Evolutionary conservation across 2,113 vertebrate species (phyloP), one percentile per base, ranked within the genome.

Genomic region (Syrmaticus mikado): DNA sequence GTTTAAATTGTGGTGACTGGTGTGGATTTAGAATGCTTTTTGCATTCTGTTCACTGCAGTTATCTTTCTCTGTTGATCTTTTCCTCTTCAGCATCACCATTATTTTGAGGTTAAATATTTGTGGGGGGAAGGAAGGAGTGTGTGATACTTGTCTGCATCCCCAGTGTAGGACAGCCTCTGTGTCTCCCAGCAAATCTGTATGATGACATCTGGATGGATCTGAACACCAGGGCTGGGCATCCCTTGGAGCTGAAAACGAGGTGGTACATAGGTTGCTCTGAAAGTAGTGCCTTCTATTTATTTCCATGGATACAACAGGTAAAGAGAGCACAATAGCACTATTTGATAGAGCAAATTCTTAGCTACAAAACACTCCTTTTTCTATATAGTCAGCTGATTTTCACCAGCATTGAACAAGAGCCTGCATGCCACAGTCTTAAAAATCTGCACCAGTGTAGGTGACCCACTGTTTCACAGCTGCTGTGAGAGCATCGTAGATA

Each of bases 1-100:
- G 0, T 80, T 82, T 71, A 70, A 27, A 43, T 27, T 4, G 0
- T 12, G 3, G 16, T 32, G 20, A 15, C 45, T 40, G 28, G 27
- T 50, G 20, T 11, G 40, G 2, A 4, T 22, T 53, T 45, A 87
- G 25, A 3, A 2, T 74, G 20, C 17, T 70, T 58, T 70, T 73
- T 82, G 30, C 57, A 2, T 41, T 87, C 32, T 57, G 18, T 77
- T 95, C 0, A 0, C 28, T 79, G 78, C 45, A 34, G 19, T 87
- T 73, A 27, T n/a, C 4, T 90, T 53, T n/a, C 34, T 81, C 7
- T 71, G 6, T 48, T 74, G 45, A 0, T 41, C 64, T 76, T 90
- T 72, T 50, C 53, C 6, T 11, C 13, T 85, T 4, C 46, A 70
- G 16, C 25, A 15, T 18, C 41, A 45, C 64, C 82, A 40, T 40